Evolutionary conservation across 2,888 invertebrate genomes (phyloP).

Genomic region (Drosophila nigricruria): DNA sequence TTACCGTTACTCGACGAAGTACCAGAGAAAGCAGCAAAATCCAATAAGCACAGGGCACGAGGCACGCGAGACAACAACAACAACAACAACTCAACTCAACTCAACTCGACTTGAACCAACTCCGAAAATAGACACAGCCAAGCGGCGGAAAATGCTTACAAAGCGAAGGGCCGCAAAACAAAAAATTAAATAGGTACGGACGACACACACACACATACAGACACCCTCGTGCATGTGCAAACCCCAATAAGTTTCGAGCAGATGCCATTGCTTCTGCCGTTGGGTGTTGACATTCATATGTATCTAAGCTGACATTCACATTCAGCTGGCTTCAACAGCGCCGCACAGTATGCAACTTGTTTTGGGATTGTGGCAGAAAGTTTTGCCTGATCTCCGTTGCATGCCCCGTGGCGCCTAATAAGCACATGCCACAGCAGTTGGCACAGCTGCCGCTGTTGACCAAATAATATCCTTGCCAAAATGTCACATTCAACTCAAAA

Average conservation of each 20-base stretch:
- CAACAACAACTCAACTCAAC: slow-evolving; percentile 11
- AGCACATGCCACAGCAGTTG: slow-evolving; percentile 1
- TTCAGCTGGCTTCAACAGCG: slow-evolving; percentile 10
- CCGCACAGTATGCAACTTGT: slow-evolving; percentile 42
- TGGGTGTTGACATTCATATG: slow-evolving; percentile 29
- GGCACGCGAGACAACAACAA: slow-evolving; percentile 52
- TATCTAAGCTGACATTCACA: slow-evolving; percentile 12
- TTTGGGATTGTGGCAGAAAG: slow-evolving; percentile 21
- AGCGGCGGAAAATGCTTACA: slow-evolving; percentile 66
- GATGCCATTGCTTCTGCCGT: slow-evolving; percentile 7
- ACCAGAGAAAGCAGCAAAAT: slow-evolving; percentile 44
- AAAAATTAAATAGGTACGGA: slow-evolving; percentile 58
- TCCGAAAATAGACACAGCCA: slow-evolving; percentile 70
- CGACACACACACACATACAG: slow-evolving; percentile 18
- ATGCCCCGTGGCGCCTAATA: slow-evolving; percentile 27
- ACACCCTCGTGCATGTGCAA: slow-evolving; percentile 9
- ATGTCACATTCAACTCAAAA: slow-evolving; percentile 45
- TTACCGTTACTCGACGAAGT: slow-evolving; percentile 53
- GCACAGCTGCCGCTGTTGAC: slow-evolving; percentile 17
- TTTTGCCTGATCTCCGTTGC: slow-evolving; percentile 39
- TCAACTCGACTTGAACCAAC: slow-evolving; percentile 56
- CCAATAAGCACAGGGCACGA: slow-evolving; percentile 60
- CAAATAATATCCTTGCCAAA: slow-evolving; percentile 17
- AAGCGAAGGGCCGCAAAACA: slow-evolving; percentile 40
- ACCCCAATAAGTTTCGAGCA: slow-evolving; percentile 13